Base-by-base conservation (phyloP, 1,140 invertebrate genomes). In the Sinella curviseta region DNA sequence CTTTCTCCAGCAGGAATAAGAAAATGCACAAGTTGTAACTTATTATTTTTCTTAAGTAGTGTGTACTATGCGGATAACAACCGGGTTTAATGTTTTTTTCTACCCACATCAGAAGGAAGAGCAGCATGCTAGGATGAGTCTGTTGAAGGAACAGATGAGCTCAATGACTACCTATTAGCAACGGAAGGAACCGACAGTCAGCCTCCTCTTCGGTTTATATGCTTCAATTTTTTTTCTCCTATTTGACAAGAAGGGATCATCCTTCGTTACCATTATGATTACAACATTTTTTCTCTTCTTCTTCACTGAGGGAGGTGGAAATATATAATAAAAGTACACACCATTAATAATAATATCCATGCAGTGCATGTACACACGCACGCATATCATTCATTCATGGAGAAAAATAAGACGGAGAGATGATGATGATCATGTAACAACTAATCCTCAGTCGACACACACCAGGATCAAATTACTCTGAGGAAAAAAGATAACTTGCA, bases 381-480 rank as follows among this genome's bases (percentile, higher is more conserved):
- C 39, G 39, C 39, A 48, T 48, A 48, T 48, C 39, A 48, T 48
- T 48, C 39, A 48, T 48, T 48, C 39, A 48, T 48, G 39, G 39
- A 48, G 39, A 48, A 48, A 48, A 48, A 48, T 12, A 48, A 12
- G 39, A 12, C 8, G 20, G 39, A 48, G 39, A 20, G 14, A 60
- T 26, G 24, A 60, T 26, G 24, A 60, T 60, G 57, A 60, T 60
- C 12, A 60, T 12, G 57, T 17, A 60, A 60, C 57, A 60, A 60
- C 57, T 17, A 26, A 60, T 60, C 57, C 24, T 16, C 57, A 17
- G 57, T 12, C 24, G 57, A 60, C 57, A 60, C 12, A 60, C 24
- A 60, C 12, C 57, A 26, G 57, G 57, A 12, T 60, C 57, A 60
- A 60, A 60, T 60, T 60, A 60, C 57, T 60, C 57, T 60, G 12